A percentile compares a stretch with the other conserved stretches of the same genome.
Conservation (phyloP, 1,140 invertebrate genomes). For the Drosophila kurseongensis region DNA sequence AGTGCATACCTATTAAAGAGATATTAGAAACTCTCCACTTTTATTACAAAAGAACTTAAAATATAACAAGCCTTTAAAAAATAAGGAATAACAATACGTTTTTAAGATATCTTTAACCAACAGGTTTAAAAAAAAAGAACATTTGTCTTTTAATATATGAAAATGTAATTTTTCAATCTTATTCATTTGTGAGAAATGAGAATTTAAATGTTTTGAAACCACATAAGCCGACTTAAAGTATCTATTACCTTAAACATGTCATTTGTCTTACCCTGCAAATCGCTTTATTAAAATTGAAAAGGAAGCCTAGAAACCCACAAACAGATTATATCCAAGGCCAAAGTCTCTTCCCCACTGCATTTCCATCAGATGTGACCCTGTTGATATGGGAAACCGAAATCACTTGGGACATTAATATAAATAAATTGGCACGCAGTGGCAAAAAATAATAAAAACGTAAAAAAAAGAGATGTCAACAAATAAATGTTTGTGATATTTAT, state of each 20-base stretch:
- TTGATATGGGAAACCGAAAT: constrained; percentile 54
- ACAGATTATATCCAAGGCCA: constrained; percentile 25
- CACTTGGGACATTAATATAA: constrained; percentile 59
- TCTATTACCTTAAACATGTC: not conserved
- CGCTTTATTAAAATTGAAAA: constrained; percentile 38
- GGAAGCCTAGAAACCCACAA: constrained; percentile 9
- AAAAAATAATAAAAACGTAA: constrained; percentile 18
- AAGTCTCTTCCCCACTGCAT: not conserved
- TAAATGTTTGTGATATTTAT: constrained; percentile 33
- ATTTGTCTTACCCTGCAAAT: constrained; percentile 11
- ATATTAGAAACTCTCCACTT: no score
- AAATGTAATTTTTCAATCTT: no score
- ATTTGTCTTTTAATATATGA: no score
- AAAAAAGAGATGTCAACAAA: constrained; percentile 51
- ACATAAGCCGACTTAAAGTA: not conserved
- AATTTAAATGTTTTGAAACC: no score
- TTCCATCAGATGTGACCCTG: constrained; percentile 1
- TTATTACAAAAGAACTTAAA: no score
- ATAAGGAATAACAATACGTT: no score
- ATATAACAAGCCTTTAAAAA: no score
- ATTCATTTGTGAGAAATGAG: no score
- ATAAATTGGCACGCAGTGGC: constrained; percentile 55
- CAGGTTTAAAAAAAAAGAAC: no score
- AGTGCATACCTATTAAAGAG: not conserved
- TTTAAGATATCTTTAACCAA: no score